Conservation (phyloP, 2,888 invertebrate species). For the Bugula neritina region DNA sequence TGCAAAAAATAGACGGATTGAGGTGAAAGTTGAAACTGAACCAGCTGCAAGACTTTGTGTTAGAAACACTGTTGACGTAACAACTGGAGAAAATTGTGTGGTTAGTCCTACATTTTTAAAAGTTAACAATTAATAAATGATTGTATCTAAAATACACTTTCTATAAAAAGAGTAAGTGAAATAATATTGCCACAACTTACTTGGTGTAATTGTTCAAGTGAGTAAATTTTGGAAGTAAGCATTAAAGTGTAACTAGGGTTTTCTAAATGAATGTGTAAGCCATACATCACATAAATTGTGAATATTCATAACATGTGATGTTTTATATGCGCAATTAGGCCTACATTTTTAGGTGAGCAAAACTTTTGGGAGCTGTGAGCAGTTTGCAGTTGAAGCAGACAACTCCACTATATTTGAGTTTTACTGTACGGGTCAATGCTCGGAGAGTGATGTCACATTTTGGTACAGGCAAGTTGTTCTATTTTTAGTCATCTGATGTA, state of each 20-base stretch:
- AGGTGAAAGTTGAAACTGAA: slow-evolving; percentile 11
- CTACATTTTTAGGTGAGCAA: not conserved
- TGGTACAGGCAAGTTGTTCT: slow-evolving; percentile 25
- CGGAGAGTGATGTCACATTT: slow-evolving; percentile 24
- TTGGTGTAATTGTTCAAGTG: too few species aligned
- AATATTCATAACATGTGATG: too few species aligned
- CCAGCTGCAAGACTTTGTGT: not conserved
- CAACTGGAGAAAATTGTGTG: slow-evolving; percentile 7
- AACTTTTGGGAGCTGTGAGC: slow-evolving; percentile 7
- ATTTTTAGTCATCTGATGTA: too few species aligned
- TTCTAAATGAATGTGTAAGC: too few species aligned
- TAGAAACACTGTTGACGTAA: not conserved
- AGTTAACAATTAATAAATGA: not conserved
- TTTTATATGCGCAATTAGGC: too few species aligned
- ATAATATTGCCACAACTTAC: too few species aligned
- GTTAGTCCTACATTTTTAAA: too few species aligned
- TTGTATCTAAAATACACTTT: not conserved
- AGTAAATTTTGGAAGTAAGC: too few species aligned
- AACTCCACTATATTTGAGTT: slow-evolving; percentile 16
- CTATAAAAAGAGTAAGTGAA: too few species aligned
- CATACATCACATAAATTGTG: too few species aligned
- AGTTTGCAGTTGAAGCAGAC: not conserved
- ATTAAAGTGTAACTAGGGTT: too few species aligned
- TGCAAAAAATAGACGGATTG: not conserved
- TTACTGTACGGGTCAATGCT: slow-evolving; percentile 18